Percentiles rank a stretch among this genome's conserved stretches.
Evolutionary conservation across 2,797 vertebrate species (phyloP).

Genomic region (Mormyrus proboscirostris): DNA sequence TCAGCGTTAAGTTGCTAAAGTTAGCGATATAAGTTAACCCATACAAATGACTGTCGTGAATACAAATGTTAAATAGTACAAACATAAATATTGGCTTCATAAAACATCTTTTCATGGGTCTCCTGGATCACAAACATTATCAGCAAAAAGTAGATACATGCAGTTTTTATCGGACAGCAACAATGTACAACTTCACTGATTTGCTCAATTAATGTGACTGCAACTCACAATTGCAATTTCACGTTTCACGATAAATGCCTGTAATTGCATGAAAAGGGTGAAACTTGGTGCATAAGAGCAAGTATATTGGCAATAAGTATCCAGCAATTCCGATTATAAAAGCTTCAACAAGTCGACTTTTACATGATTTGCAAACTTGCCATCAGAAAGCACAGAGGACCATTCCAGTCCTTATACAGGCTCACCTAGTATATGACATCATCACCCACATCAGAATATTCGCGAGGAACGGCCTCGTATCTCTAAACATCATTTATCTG

Average conservation of each 20-base stretch:
- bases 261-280: neutral
- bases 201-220: neutral
- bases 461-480: neutral
- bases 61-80: neutral
- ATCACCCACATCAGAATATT: neutral
- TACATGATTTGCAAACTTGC: neutral
- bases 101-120: neutral
- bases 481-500: slow-evolving; percentile 13
- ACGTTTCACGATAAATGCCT: neutral
- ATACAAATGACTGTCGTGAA: neutral
- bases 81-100: neutral
- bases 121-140: neutral
- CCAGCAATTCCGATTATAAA: neutral
- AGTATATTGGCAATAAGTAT: neutral
- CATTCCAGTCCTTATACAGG: neutral
- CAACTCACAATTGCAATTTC: neutral
- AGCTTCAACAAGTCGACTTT: neutral
- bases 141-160: neutral
- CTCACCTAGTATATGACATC: neutral
- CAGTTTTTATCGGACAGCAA: neutral
- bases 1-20: neutral
- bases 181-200: neutral
- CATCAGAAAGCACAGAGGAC: neutral
- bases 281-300: neutral
- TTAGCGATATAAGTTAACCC: neutral